These are phyloP conservation scores for Jaculus jaculus DNA, from an alignment of 2,113 vertebrate species.

Conservation along the genomic window DNA sequence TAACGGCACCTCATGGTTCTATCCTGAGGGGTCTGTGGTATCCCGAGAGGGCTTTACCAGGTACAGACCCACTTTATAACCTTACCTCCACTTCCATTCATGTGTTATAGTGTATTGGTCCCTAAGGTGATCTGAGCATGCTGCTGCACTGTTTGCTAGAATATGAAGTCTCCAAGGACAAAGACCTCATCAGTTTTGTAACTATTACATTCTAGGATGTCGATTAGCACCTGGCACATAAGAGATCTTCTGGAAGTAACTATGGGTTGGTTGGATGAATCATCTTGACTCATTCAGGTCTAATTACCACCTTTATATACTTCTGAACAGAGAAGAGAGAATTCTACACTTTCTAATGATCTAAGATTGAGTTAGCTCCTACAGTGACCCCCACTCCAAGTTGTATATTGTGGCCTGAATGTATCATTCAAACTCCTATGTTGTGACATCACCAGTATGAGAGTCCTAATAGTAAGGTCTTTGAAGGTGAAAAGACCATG, in stretches of 20 bases:
- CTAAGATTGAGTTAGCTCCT: not conserved
- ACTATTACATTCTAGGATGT: not conserved
- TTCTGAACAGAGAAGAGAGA: not conserved
- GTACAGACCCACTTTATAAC: not conserved
- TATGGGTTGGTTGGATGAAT: not conserved
- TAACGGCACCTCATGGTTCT: not conserved
- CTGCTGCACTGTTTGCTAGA: not conserved
- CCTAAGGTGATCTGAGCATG: not conserved
- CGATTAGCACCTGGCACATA: not conserved
- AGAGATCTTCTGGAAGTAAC: not conserved
- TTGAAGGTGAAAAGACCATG: too few relatives aligned
- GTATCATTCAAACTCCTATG: not conserved
- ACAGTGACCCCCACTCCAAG: not conserved
- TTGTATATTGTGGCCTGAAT: not conserved
- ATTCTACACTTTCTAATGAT: not conserved
- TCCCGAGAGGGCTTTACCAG: not conserved
- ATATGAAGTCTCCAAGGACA: not conserved
- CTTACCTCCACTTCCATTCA: not conserved
- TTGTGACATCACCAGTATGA: not conserved
- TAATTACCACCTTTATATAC: not conserved
- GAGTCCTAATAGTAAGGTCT: not conserved
- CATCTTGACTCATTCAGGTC: not conserved
- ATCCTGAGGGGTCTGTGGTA: not conserved
- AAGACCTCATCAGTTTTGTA: not conserved
- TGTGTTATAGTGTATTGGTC: not conserved